Evolutionary conservation across 2,797 vertebrate genomes (phyloP).

Genomic region (Rhabdophis nuchalis): DNA sequence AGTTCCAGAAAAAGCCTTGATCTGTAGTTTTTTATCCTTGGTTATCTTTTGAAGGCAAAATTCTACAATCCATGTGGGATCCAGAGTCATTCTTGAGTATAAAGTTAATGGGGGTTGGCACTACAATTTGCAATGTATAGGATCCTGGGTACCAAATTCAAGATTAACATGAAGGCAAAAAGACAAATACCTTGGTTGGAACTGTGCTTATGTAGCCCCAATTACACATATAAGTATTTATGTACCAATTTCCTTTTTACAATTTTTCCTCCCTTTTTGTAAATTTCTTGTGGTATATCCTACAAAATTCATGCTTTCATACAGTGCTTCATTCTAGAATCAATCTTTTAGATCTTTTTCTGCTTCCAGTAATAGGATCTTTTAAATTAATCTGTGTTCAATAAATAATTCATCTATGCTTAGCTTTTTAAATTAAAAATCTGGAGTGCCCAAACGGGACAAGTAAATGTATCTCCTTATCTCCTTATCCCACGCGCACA

Average conservation of each 20-base stretch:
- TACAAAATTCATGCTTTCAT: constrained; percentile 30
- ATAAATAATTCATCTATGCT: constrained; percentile 39
- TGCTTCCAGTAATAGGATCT: constrained; percentile 49
- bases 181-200: not conserved
- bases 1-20: not conserved
- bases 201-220: not conserved
- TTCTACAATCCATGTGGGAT: not conserved
- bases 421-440: constrained; percentile 46
- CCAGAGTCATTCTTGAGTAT: not conserved
- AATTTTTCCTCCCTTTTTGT: not conserved
- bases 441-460: constrained; percentile 41
- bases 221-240: not conserved
- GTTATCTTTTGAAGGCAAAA: not conserved
- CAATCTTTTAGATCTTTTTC: constrained; percentile 29
- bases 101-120: not conserved
- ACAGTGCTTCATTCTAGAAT: constrained; percentile 8
- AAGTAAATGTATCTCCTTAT: constrained; percentile 37
- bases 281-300: not conserved
- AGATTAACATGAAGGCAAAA: not conserved
- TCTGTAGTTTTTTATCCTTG: not conserved
- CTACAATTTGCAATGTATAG: not conserved
- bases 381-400: constrained; percentile 42
- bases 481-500: constrained; percentile 23
- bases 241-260: not conserved
- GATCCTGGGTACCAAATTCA: not conserved